Evolutionary conservation across 2,888 invertebrate species (phyloP).

Genomic region (Phania funesta): DNA sequence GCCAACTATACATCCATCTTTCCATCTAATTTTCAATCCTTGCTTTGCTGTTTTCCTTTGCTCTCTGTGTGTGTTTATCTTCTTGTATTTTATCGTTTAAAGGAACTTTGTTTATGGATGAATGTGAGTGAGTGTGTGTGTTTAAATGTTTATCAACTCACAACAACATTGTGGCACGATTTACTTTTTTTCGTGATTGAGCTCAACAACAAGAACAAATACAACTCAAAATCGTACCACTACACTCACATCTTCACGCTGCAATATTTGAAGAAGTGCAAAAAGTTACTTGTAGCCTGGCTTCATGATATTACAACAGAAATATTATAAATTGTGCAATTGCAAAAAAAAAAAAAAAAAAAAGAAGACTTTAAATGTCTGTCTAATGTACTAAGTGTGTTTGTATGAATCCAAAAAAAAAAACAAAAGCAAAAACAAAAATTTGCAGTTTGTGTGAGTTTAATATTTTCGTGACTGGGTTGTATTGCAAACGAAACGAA

Average conservation of each 20-base stretch:
- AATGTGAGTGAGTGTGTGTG: not conserved
- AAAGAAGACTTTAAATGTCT: conserved; percentile 46
- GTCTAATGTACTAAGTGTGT: conserved; percentile 31
- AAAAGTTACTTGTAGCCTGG: conserved; percentile 56
- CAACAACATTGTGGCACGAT: conserved; percentile 60
- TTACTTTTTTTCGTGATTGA: conserved; percentile 62
- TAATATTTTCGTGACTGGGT: conserved; percentile 67
- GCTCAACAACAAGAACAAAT: conserved; percentile 48
- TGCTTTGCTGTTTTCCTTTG: conserved; percentile 1
- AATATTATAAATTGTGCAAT: conserved; percentile 48
- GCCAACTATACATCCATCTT: conserved; percentile 43
- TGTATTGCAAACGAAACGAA: conserved; percentile 35
- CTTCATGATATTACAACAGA: conserved; percentile 40
- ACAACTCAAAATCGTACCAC: conserved; percentile 14
- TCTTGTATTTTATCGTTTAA: conserved; percentile 15
- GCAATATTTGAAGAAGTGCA: conserved; percentile 17
- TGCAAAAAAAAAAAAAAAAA: conserved; percentile 5
- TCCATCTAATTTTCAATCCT: conserved; percentile 48
- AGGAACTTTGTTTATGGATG: not conserved
- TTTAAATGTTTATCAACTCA: not conserved
- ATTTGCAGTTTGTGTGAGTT: conserved; percentile 49
- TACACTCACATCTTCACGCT: conserved; percentile 9
- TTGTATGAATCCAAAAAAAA: conserved; percentile 23
- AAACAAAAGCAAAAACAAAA: too few relatives aligned
- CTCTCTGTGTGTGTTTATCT: not conserved